These are phyloP conservation scores for Leuciscus waleckii DNA, from an alignment of 2,797 vertebrate genomes.

Conservation along the genomic window DNA sequence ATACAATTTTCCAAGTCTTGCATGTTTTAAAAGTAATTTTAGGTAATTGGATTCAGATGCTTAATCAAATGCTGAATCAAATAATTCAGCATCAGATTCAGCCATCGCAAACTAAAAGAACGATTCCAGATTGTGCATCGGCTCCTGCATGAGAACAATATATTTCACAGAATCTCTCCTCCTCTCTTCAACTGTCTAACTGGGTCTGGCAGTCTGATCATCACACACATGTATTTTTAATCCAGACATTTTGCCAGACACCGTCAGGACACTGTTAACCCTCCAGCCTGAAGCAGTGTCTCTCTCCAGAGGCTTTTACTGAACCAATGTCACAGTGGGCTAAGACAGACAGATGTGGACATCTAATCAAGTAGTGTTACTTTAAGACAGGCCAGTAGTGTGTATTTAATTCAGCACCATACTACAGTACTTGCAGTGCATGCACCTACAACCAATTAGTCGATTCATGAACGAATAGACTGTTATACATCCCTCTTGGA, in stretches of 20 bases:
- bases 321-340: constrained; percentile 16
- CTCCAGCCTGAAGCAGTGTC: constrained; percentile 25
- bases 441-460: background rate
- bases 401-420: background rate
- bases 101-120: background rate
- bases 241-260: constrained; percentile 50
- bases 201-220: constrained; percentile 36
- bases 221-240: constrained; percentile 54
- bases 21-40: background rate
- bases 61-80: background rate
- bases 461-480: background rate
- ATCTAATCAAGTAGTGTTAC: constrained; percentile 7
- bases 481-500: background rate
- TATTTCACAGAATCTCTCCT: constrained; percentile 21
- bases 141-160: background rate
- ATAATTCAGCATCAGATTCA: background rate
- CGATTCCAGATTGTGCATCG: background rate
- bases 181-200: constrained; percentile 27
- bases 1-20: no score
- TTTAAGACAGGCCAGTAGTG: background rate
- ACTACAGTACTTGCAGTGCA: background rate
- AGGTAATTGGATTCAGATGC: background rate
- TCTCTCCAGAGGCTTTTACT: constrained; percentile 32
- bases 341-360: background rate
- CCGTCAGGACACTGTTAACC: constrained; percentile 5